phyloP scores from a whole-genome alignment of 2,888 invertebrate species.

The Emesis furor region DNA sequence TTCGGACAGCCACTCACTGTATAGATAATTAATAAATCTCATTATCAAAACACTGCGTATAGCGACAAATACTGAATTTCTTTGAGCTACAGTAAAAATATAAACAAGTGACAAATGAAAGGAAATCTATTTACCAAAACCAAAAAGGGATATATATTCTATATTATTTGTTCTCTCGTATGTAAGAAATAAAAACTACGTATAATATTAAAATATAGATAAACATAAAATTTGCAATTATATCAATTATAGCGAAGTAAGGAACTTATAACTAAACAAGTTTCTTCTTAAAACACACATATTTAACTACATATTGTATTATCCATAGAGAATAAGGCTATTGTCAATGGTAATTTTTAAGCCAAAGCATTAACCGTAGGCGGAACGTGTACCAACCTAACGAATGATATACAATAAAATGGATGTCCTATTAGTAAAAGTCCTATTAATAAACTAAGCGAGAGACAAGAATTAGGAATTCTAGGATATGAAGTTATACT shows the following conservation, averaged over 20 bases:
- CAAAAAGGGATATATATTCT: neutral
- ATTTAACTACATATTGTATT: conserved; percentile 57
- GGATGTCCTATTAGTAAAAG: neutral
- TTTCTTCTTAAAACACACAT: conserved; percentile 58
- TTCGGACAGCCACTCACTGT: too few relatives aligned
- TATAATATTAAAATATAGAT: neutral
- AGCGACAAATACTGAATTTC: too few relatives aligned
- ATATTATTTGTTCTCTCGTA: neutral
- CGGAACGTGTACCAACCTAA: neutral
- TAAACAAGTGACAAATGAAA: neutral
- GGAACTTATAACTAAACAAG: neutral
- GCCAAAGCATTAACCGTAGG: neutral
- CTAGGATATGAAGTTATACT: too few relatives aligned
- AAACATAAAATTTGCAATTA: neutral
- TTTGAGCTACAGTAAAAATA: too few relatives aligned
- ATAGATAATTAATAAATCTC: too few relatives aligned
- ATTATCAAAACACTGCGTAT: too few relatives aligned
- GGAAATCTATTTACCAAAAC: neutral
- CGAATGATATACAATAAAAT: neutral
- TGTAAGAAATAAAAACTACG: neutral
- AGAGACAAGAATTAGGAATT: too few relatives aligned
- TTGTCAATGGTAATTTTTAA: neutral
- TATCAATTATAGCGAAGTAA: neutral
- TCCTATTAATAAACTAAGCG: neutral
- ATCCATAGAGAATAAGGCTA: conserved; percentile 44